Evolutionary conservation across 2,888 invertebrate species (phyloP), one percentile per base, ranked within the genome.

Genomic region (Spisula solida): DNA sequence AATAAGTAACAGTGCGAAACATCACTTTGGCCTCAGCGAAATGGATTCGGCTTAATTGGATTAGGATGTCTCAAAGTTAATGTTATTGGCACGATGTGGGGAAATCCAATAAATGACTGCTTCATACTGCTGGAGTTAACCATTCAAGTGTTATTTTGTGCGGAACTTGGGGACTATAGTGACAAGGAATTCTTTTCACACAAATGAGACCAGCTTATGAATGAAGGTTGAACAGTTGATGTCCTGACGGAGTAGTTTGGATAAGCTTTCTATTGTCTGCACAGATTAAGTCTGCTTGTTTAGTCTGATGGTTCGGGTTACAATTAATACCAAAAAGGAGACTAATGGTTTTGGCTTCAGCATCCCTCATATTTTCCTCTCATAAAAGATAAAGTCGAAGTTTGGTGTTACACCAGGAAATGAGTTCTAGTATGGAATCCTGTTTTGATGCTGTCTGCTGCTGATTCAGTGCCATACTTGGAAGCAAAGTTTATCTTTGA

Each of bases 1-100:
- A 70, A 70, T 66, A 51, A 48, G 75, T 51, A 75, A 83, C 75
- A 80, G 83, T 51, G 60, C n/a, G 83, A 70, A 70, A 83, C 83
- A 83, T 75, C 83, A 66, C 75, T 83, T 75, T 75, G 83, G 66
- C 83, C 83, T 83, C 51, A 20, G 34, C 51, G 51, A 75, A 83
- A 31, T 83, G 48, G 83, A 70, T 83, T 83, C 51, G 48, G 18
- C 83, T 70, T 83, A 83, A 83, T 66, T 75, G 70, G 83, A 83
- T 83, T 75, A 75, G 48, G 20, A 51, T 18, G 48, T 75, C 75
- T 75, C 51, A 34, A 48, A 34, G 75, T 75, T 75, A 75, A 75
- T 75, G 75, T 34, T 31, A 75, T 75, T 75, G 75, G 75, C 31
- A 75, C 31, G 31, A 75, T 66, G 60, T n/a, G 60, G 60, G 60